Base-by-base conservation (phyloP, 2,797 vertebrate species). In the Diplodus puntazzo region DNA sequence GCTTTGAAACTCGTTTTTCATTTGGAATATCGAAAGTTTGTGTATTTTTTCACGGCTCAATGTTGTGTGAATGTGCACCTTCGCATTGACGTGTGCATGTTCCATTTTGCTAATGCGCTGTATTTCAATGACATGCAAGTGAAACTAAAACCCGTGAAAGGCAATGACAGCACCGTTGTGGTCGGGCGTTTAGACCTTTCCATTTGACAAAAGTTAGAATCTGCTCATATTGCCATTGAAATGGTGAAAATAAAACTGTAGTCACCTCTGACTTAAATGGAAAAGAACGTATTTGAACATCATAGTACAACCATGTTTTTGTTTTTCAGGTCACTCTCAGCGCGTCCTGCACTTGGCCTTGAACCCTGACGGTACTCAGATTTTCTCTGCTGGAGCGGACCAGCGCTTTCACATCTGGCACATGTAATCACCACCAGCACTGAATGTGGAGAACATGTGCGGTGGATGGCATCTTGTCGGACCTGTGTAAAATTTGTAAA, bases 381-480 rank as follows among this genome's bases (percentile, higher is more conserved):
- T 96, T 0, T 89, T 96, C 93, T 96, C 96, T 53, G 94, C 90
- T 14, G 93, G 89, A 0, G 92, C 77, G 0, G 95, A 96, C 88
- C 92, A 92, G 21, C 71, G 75, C 42, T 85, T 95, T 48, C 89
- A 61, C 85, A 67, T 96, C 43, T 97, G 96, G 95, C 84, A 73
- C 55, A 16, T 88, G 57, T 83, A 59, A 79, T 65, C 12, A 25
- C 58, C 50, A 4, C 7, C 17, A 7, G 14, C 2, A 3, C 17
- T 45, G 12, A 66, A n/a, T 10, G 30, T 46, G 20, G 23, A 10
- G 14, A 66, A 23, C 11, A 39, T 46, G 20, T 20, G 7, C 1
- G 20, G 1, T 62, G 11, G 72, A 66, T 43, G 16, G 2, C 23
- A 6, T 34, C 3, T n/a, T 3, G 18, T 57, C n/a, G 4, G 43